Percentiles rank a stretch among this genome's conserved stretches.
These are phyloP conservation scores for Orchestes rusci DNA, from an alignment of 2,888 invertebrate genomes.

Conservation along the genomic window DNA sequence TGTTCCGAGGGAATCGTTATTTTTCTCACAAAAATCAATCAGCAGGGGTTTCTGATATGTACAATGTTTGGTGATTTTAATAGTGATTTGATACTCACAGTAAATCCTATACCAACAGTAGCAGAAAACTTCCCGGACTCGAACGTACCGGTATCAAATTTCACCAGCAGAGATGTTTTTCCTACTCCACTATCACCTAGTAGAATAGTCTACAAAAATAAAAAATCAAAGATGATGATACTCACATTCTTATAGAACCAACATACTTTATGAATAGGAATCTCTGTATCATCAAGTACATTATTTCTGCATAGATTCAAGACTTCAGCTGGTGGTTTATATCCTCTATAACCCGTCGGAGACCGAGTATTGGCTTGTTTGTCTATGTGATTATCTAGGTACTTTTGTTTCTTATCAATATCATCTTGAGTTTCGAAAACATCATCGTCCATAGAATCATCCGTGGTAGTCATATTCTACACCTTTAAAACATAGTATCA, in stretches of 20 bases:
- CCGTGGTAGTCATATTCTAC: slow-evolving; percentile 37
- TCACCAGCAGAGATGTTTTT: slow-evolving; percentile 85
- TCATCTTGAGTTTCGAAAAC: slow-evolving; percentile 64
- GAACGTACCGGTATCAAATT: slow-evolving; percentile 90
- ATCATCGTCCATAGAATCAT: slow-evolving; percentile 79
- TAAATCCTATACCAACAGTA: slow-evolving; percentile 91
- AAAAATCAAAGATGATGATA: not conserved
- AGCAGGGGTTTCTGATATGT: no score
- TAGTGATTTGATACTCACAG: no score
- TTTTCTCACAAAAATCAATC: no score
- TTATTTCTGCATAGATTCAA: slow-evolving; percentile 49
- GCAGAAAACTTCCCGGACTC: slow-evolving; percentile 88
- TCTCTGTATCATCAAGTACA: slow-evolving; percentile 48
- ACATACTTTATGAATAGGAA: slow-evolving; percentile 64
- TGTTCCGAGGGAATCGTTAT: no score
- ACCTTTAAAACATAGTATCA: no score
- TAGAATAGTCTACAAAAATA: slow-evolving; percentile 69
- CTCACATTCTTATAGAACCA: not conserved
- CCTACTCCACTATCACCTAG: slow-evolving; percentile 91
- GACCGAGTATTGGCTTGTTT: slow-evolving; percentile 52
- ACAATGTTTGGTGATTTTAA: not conserved
- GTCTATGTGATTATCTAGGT: slow-evolving; percentile 30
- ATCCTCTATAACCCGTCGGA: slow-evolving; percentile 74
- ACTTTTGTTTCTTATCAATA: slow-evolving; percentile 30
- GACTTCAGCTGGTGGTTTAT: slow-evolving; percentile 66